These are phyloP conservation scores for Ianthella basta DNA, from an alignment of 37 sponge, comb jelly and placozoan species.

Conservation along the genomic window DNA sequence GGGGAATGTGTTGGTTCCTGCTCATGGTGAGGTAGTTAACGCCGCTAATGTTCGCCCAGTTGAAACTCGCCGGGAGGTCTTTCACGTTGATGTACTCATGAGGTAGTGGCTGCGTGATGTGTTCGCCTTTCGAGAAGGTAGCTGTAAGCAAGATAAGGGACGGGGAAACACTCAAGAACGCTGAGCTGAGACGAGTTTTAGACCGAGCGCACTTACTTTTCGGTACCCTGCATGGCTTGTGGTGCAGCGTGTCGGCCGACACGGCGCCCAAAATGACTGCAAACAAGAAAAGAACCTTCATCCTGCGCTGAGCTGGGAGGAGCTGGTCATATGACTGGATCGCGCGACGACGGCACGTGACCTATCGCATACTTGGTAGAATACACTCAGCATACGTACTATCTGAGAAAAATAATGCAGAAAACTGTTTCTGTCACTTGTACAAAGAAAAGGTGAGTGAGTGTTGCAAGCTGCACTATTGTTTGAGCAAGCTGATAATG, in stretches of 20 bases:
- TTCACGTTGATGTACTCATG: conserved; percentile 59
- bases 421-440: too few relatives aligned
- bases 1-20: conserved; percentile 84
- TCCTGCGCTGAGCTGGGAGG: background rate
- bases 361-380: background rate
- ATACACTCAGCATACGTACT: too few relatives aligned
- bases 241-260: background rate
- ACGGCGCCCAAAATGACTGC: background rate
- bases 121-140: conserved; percentile 59
- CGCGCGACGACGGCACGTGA: background rate
- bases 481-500: background rate
- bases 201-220: conserved; percentile 13
- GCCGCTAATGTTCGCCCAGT: conserved; percentile 71
- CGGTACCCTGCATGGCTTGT: conserved; percentile 19
- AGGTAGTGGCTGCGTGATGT: conserved; percentile 61
- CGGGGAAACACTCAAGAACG: background rate
- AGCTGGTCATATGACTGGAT: too few relatives aligned
- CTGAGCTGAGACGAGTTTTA: background rate
- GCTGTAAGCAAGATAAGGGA: conserved; percentile 28
- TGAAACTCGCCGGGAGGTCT: conserved; percentile 71
- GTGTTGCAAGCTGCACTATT: too few relatives aligned
- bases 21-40: conserved; percentile 82
- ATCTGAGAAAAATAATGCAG: too few relatives aligned
- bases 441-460: too few relatives aligned
- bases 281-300: background rate